A percentile compares a stretch with the other conserved stretches of the same genome.
Evolutionary conservation across 2,888 invertebrate genomes (phyloP).

Genomic region (Diaperis boleti): DNA sequence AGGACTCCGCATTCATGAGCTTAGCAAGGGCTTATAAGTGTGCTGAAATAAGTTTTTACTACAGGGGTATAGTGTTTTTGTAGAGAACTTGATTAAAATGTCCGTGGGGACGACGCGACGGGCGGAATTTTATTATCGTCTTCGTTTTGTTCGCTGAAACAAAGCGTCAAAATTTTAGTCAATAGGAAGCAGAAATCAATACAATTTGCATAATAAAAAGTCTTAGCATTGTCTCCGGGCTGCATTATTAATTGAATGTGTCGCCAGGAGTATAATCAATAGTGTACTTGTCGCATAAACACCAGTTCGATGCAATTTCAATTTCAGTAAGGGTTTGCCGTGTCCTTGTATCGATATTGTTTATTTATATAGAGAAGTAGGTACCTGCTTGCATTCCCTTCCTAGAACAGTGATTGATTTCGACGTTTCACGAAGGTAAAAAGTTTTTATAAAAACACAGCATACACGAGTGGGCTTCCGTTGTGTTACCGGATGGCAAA

Average conservation of each 20-base stretch:
- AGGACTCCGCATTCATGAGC: background rate
- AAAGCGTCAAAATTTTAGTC: background rate
- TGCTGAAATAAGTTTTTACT: background rate
- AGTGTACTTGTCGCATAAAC: background rate
- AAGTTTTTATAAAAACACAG: no score
- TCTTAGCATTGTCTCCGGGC: background rate
- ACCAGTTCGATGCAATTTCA: background rate
- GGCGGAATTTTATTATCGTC: background rate
- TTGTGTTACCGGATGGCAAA: no score
- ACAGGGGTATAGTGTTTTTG: background rate
- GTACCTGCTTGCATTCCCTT: background rate
- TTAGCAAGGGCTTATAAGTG: background rate
- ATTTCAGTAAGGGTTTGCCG: background rate
- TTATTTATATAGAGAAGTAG: background rate
- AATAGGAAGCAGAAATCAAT: background rate
- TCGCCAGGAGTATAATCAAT: background rate
- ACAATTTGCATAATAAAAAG: conserved; percentile 4
- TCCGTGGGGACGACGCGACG: background rate
- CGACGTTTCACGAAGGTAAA: no score
- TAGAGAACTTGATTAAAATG: background rate
- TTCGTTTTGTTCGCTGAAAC: background rate
- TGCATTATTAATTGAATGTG: conserved; percentile 1
- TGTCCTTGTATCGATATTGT: background rate
- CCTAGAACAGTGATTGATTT: background rate
- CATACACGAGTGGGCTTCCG: no score